A percentile compares a stretch with the other conserved stretches of the same genome.
phyloP scores from a whole-genome alignment of 2,797 vertebrate genomes.

The Oryzias dopingdopingensis region DNA sequence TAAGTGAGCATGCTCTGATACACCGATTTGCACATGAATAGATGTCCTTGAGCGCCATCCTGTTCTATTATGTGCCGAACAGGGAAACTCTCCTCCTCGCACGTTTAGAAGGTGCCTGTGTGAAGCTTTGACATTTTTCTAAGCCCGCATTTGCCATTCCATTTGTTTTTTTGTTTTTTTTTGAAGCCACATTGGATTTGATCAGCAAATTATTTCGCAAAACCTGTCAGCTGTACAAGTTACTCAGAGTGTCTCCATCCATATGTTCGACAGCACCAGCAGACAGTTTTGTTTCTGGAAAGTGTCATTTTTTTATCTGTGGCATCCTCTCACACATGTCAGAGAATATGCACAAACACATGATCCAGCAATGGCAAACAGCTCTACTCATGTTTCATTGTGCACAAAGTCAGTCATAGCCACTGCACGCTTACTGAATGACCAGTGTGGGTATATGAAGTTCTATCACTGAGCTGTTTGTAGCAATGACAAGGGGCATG shows the following conservation, averaged over 20 bases:
- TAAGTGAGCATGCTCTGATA: slow-evolving; percentile 53
- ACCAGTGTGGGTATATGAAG: slow-evolving; percentile 57
- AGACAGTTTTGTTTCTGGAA: slow-evolving; percentile 47
- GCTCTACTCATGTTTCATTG: slow-evolving; percentile 44
- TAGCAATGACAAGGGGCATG: slow-evolving; percentile 69
- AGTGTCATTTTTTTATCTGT: slow-evolving; percentile 51
- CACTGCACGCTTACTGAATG: slow-evolving; percentile 70
- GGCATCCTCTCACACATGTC: slow-evolving; percentile 30
- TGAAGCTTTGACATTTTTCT: slow-evolving; percentile 39
- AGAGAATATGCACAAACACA: slow-evolving; percentile 19
- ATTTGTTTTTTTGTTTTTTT: neutral
- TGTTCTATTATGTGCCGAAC: slow-evolving; percentile 61
- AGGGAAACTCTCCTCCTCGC: slow-evolving; percentile 51
- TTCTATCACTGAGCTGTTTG: slow-evolving; percentile 54
- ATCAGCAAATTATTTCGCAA: slow-evolving; percentile 50
- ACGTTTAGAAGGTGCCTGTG: slow-evolving; percentile 42
- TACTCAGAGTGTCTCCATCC: slow-evolving; percentile 41
- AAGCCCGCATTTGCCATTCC: slow-evolving; percentile 30
- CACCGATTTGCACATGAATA: slow-evolving; percentile 67
- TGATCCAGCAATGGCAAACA: slow-evolving; percentile 10
- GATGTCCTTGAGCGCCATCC: slow-evolving; percentile 67
- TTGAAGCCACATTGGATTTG: slow-evolving; percentile 31
- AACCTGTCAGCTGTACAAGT: slow-evolving; percentile 22
- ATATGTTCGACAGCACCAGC: slow-evolving; percentile 40
- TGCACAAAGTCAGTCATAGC: slow-evolving; percentile 63